phyloP scores from a whole-genome alignment of 2,888 invertebrate species.

The Xestia xanthographa region DNA sequence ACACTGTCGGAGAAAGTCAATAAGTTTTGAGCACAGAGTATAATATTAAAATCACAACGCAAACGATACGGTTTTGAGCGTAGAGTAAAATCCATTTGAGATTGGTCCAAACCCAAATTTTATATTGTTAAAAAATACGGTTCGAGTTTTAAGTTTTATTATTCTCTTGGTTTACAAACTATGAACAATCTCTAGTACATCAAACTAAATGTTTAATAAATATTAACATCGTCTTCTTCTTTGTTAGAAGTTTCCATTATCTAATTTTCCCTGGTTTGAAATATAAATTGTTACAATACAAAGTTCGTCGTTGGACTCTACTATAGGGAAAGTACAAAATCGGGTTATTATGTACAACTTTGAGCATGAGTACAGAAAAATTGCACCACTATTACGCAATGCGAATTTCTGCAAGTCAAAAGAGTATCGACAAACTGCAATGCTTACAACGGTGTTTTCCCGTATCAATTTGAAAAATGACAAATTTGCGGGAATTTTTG shows the following conservation, averaged over 20 bases:
- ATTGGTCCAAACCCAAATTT: not conserved
- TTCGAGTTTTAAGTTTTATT: not conserved
- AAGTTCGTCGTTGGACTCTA: not conserved
- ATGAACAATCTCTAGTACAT: not conserved
- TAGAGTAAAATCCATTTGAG: not conserved
- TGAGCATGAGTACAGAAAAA: constrained; percentile 29
- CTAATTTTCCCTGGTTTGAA: too few relatives aligned
- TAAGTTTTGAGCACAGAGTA: not conserved
- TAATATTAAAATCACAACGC: too few relatives aligned
- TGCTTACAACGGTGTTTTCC: constrained; percentile 37
- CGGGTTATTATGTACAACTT: constrained; percentile 6
- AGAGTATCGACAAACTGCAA: constrained; percentile 43
- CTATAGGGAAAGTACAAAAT: not conserved
- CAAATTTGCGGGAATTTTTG: constrained; percentile 88
- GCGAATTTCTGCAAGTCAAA: constrained; percentile 38
- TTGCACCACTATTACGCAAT: constrained; percentile 15
- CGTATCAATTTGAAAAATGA: constrained; percentile 70
- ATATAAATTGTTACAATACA: not conserved
- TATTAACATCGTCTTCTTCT: too few relatives aligned
- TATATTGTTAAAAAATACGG: not conserved
- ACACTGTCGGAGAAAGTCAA: constrained; percentile 5
- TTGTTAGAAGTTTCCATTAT: not conserved
- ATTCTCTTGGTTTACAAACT: not conserved
- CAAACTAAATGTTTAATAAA: not conserved
- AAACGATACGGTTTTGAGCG: too few relatives aligned